These are phyloP conservation scores for Ischnura elegans DNA, from an alignment of 2,888 invertebrate species.

Conservation along the genomic window DNA sequence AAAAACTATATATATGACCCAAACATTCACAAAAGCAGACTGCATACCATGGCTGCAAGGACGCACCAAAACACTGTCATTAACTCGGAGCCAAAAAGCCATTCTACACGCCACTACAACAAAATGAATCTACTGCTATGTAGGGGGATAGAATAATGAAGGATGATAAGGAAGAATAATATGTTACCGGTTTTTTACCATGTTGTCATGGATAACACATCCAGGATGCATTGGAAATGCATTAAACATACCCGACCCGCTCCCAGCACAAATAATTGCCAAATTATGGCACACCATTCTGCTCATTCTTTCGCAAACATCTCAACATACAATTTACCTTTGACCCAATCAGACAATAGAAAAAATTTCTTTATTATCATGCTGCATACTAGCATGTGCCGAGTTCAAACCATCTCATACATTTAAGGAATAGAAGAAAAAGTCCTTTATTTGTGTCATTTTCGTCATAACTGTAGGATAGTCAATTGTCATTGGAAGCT, in stretches of 20 bases:
- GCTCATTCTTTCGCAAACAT: slow-evolving; percentile 64
- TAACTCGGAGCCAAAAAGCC: slow-evolving; percentile 68
- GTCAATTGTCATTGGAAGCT: slow-evolving; percentile 61
- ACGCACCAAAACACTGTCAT: slow-evolving; percentile 68
- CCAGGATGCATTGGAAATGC: slow-evolving; percentile 67
- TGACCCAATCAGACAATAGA: slow-evolving; percentile 64
- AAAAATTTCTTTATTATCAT: slow-evolving; percentile 60
- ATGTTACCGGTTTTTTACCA: slow-evolving; percentile 68
- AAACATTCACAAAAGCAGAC: slow-evolving; percentile 69
- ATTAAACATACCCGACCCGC: slow-evolving; percentile 53
- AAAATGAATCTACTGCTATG: slow-evolving; percentile 68
- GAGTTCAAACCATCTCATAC: slow-evolving; percentile 65
- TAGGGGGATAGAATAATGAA: slow-evolving; percentile 68
- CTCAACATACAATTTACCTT: slow-evolving; percentile 65
- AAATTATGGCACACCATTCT: slow-evolving; percentile 59
- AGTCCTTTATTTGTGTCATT: slow-evolving; percentile 60
- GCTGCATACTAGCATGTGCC: slow-evolving; percentile 67
- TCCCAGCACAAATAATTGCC: slow-evolving; percentile 61
- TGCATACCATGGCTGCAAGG: slow-evolving; percentile 69
- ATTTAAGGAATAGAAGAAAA: slow-evolving; percentile 59
- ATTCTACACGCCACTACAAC: slow-evolving; percentile 69
- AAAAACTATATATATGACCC: slow-evolving; percentile 67
- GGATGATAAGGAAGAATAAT: slow-evolving; percentile 68
- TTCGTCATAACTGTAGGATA: slow-evolving; percentile 52
- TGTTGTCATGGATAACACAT: slow-evolving; percentile 69